phyloP scores from a whole-genome alignment of 35 echinoderm and acorn worm species.

The Strongylocentrotus purpuratus region DNA sequence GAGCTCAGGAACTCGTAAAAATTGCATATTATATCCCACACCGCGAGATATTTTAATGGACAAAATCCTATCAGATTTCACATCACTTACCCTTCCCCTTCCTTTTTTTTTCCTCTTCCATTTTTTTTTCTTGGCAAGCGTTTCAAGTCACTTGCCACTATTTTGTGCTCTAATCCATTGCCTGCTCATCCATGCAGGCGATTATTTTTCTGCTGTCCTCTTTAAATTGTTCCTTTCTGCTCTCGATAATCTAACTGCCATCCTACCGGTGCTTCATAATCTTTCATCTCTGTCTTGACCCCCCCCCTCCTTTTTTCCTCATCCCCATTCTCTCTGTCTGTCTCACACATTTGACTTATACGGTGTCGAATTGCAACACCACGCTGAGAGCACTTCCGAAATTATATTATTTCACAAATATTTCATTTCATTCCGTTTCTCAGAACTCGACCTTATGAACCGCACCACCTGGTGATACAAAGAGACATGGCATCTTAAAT shows the following conservation, averaged over 20 bases:
- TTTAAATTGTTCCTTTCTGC: not conserved
- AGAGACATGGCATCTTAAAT: not conserved
- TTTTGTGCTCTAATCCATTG: slow-evolving; percentile 17
- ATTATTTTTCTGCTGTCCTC: slow-evolving; percentile 17
- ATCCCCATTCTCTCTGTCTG: not conserved
- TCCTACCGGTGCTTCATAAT: not conserved
- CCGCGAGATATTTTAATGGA: slow-evolving; percentile 44
- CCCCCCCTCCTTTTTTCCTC: not conserved
- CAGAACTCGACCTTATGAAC: not conserved
- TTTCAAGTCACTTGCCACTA: not conserved
- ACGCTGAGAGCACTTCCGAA: not conserved
- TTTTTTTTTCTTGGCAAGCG: not conserved
- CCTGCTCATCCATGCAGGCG: not conserved
- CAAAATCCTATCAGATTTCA: slow-evolving; percentile 23
- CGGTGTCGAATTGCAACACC: not conserved
- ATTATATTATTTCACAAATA: not conserved
- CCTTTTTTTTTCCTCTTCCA: not conserved
- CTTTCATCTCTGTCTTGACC: not conserved
- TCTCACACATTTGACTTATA: not conserved
- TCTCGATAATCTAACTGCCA: not conserved
- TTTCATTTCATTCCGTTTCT: not conserved
- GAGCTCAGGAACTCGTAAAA: slow-evolving; percentile 46
- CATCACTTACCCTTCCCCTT: slow-evolving; percentile 13
- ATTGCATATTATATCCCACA: slow-evolving; percentile 50
- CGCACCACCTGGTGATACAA: not conserved